Evolutionary conservation across 2,113 vertebrate species (phyloP), one percentile per base, ranked within the genome.

Genomic region (Coregonus clupeaformis): DNA sequence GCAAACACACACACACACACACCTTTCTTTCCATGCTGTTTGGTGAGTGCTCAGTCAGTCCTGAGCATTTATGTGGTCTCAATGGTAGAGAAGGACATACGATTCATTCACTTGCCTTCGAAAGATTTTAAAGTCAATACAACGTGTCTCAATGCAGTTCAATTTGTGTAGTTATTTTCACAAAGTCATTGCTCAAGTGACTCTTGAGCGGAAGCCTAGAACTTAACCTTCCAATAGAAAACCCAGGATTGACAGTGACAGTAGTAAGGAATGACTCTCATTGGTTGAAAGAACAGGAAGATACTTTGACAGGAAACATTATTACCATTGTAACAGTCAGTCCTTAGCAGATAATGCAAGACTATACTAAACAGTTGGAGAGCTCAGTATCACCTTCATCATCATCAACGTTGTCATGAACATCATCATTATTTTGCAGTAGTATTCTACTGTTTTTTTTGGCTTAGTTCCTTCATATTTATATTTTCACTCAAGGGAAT

Each of bases 21-120:
- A 29, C 42, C 4, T 11, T 55, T 49, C 32, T 78, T 77, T 78
- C 67, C 32, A 9, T 14, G 14, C 75, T 9, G 20, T 62, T 62
- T 9, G 65, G 68, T 74, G 72, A 86, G 79, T 64, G 74, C 79
- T 82, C 76, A 20, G 74, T 88, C 84, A 82, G 68, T 73, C 30
- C 11, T 75, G 68, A 77, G 55, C 4, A 45, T 78, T 75, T 82
- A 66, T 69, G 63, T 0, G 27, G 49, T 73, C 64, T 83, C 42
- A 77, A 84, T 82, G 62, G 22, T 73, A 55, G 52, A 32, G 72
- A 81, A 73, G 69, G 81, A 49, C 7, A 11, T 42, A 42, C 0
- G 36, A 42, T 42, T 42, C 9, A 2, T 3, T 42, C 9, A 42
- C 36, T 9, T 2, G 36, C 36, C 11, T 42, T 42, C 36, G 9